phyloP scores from a whole-genome alignment of 2,888 invertebrate species.

The Apamea sordens region DNA sequence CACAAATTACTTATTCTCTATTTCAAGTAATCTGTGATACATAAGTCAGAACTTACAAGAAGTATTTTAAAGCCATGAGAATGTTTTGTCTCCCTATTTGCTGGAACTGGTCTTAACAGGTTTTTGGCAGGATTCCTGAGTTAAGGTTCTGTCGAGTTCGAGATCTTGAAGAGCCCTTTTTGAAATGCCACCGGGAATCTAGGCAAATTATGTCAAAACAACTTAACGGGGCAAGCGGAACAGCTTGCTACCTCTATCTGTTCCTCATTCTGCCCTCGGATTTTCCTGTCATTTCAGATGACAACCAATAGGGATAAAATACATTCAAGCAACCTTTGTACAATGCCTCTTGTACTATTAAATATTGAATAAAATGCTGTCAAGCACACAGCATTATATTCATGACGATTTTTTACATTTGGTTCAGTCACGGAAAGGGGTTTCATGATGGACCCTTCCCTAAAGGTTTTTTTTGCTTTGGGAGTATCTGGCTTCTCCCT shows the following conservation, averaged over 20 bases:
- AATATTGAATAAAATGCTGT: conserved; percentile 25
- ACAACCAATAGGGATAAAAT: conserved; percentile 2
- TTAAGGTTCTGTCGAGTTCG: background rate
- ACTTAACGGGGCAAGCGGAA: background rate
- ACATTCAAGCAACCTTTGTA: conserved; percentile 29
- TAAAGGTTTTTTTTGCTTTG: background rate
- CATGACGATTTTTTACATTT: conserved; percentile 9
- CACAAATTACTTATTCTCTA: conserved; percentile 18
- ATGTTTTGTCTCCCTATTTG: conserved; percentile 18
- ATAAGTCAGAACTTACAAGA: conserved; percentile 42
- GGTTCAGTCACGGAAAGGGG: conserved; percentile 31
- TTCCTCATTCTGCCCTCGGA: background rate
- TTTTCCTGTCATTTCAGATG: conserved; percentile 8
- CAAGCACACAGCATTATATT: conserved; percentile 28
- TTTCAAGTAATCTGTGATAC: conserved; percentile 29
- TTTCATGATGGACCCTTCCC: background rate
- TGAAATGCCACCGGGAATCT: background rate
- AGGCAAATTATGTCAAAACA: background rate
- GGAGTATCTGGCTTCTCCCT: conserved; percentile 42
- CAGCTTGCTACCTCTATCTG: background rate
- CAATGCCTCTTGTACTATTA: conserved; percentile 30
- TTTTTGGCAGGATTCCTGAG: background rate
- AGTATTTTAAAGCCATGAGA: conserved; percentile 29
- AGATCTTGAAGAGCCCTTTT: background rate
- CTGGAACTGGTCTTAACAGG: conserved; percentile 4